These are phyloP conservation scores for Drosophila saltans DNA, from an alignment of 1,140 invertebrate genomes.

Conservation along the genomic window DNA sequence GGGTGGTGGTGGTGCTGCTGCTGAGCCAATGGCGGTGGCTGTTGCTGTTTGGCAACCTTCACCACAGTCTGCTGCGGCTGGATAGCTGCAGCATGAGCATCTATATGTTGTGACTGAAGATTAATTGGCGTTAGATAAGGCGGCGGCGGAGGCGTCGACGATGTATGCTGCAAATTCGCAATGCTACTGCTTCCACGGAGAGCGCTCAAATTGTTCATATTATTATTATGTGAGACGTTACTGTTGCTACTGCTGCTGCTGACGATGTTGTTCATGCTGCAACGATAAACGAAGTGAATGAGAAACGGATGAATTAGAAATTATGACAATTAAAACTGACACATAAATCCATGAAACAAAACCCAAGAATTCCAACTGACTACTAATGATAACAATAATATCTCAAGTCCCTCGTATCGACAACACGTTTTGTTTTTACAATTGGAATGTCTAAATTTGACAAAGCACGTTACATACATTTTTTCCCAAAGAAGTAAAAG, in stretches of 20 bases:
- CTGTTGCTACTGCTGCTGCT: constrained; percentile 28
- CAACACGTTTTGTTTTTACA: neutral
- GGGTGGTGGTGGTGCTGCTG: constrained; percentile 25
- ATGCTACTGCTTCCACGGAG: constrained; percentile 30
- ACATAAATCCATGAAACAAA: neutral
- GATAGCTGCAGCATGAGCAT: neutral
- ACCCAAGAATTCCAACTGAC: neutral
- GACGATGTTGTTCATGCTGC: constrained; percentile 29
- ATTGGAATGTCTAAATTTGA: too few species aligned
- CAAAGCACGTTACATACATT: too few species aligned
- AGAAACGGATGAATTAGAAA: neutral
- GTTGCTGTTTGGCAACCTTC: constrained; percentile 19
- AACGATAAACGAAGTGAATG: constrained; percentile 3
- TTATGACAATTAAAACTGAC: neutral
- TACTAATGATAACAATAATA: neutral
- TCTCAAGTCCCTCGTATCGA: neutral
- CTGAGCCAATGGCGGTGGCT: neutral
- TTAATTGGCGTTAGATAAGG: constrained; percentile 41
- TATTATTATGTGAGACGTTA: neutral
- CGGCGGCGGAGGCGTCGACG: constrained; percentile 16
- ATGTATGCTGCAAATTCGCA: constrained; percentile 15
- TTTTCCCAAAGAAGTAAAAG: too few species aligned
- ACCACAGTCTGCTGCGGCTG: constrained; percentile 18
- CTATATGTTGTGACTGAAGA: constrained; percentile 28
- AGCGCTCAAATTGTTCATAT: constrained; percentile 32